A percentile compares a stretch with the other conserved stretches of the same genome.
phyloP scores from a whole-genome alignment of 2,888 invertebrate genomes.

The Synanthedon formicaeformis region DNA sequence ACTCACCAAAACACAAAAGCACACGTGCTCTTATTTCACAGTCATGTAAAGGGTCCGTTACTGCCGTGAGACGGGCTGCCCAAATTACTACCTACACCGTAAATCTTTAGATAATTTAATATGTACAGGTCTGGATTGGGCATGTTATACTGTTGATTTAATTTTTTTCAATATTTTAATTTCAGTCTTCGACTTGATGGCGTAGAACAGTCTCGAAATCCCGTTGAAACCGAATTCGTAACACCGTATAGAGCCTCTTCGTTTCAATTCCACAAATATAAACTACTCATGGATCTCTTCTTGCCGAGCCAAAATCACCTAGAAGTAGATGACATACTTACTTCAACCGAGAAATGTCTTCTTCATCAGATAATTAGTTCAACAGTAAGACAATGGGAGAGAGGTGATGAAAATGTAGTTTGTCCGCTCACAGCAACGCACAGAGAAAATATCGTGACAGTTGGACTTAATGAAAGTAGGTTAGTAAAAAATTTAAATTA shows the following conservation, averaged over 20 bases:
- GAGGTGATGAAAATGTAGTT: constrained; percentile 69
- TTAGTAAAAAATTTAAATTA: background rate
- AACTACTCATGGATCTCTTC: constrained; percentile 70
- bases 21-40: too few species aligned
- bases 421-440: constrained; percentile 56
- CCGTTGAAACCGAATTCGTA: constrained; percentile 55
- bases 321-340: constrained; percentile 41
- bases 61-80: too few species aligned
- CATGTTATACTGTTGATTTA: too few species aligned
- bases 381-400: constrained; percentile 67
- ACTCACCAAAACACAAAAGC: too few species aligned
- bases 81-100: too few species aligned
- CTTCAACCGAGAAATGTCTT: constrained; percentile 54
- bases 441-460: constrained; percentile 26
- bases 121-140: too few species aligned
- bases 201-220: constrained; percentile 59
- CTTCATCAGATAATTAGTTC: constrained; percentile 72
- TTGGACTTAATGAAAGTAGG: constrained; percentile 7
- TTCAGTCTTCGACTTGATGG: constrained; percentile 73
- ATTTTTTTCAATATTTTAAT: constrained; percentile 6
- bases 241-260: constrained; percentile 72
- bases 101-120: too few species aligned
- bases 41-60: too few species aligned
- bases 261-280: constrained; percentile 71
- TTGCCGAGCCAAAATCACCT: constrained; percentile 61